Conservation (phyloP, 2,113 vertebrate species). For the Xyliphius kryptos region DNA sequence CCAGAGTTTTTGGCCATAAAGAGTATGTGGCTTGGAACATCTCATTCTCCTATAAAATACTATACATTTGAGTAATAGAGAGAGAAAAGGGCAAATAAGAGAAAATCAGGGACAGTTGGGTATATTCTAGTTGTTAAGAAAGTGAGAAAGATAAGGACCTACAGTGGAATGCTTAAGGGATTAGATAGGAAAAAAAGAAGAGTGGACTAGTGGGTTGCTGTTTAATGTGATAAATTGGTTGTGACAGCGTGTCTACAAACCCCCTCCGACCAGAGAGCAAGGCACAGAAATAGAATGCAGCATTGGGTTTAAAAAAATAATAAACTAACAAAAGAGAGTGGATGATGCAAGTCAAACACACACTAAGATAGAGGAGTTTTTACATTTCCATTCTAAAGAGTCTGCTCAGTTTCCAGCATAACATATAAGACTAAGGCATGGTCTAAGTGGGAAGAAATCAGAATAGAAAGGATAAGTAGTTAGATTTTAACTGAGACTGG, state of each 20-base stretch:
- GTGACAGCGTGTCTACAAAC: conserved; percentile 66
- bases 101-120: conserved; percentile 41
- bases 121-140: conserved; percentile 63
- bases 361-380: conserved; percentile 8
- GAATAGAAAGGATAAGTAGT: no score
- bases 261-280: conserved; percentile 63
- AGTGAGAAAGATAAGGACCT: conserved; percentile 54
- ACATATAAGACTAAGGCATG: no score
- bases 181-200: conserved; percentile 36
- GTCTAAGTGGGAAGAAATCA: no score
- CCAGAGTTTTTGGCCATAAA: no score
- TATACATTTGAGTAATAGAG: no score
- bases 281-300: conserved; percentile 65
- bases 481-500: no score
- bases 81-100: conserved; percentile 21
- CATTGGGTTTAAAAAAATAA: conserved; percentile 33
- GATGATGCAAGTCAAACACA: conserved; percentile 4
- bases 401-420: no score
- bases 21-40: no score
- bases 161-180: conserved; percentile 53
- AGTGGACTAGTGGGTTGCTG: conserved; percentile 60
- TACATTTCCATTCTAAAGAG: no score
- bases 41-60: no score
- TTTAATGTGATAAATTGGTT: conserved; percentile 76
- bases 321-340: conserved; percentile 17